Conservation (phyloP, 1,140 invertebrate genomes). For the Drosophila erecta region DNA sequence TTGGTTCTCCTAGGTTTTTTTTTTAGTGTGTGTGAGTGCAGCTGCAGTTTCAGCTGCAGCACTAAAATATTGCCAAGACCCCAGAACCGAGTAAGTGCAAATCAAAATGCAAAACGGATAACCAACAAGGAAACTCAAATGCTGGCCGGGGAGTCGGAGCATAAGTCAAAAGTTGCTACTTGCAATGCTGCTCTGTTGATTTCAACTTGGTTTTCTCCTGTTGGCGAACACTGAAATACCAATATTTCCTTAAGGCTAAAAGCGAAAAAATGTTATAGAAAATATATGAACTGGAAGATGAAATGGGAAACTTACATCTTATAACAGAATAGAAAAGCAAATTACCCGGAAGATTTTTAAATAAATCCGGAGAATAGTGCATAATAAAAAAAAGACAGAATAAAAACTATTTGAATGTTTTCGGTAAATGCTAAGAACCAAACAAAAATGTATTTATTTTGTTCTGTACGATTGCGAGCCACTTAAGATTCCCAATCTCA, state of each 20-base stretch:
- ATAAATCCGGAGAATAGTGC: too few species aligned
- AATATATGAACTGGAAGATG: background rate
- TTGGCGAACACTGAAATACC: background rate
- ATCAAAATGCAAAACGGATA: conserved; percentile 83
- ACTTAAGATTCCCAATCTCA: background rate
- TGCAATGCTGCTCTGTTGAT: conserved; percentile 33
- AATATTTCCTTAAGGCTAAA: background rate
- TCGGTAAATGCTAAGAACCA: too few species aligned
- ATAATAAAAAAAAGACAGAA: too few species aligned
- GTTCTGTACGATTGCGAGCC: background rate
- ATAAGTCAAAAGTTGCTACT: conserved; percentile 70
- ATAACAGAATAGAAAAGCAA: background rate
- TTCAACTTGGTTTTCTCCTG: background rate
- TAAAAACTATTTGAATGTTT: too few species aligned
- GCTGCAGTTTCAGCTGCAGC: conserved; percentile 24
- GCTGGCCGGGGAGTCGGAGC: conserved; percentile 52
- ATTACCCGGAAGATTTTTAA: too few species aligned
- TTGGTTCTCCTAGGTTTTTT: conserved; percentile 54
- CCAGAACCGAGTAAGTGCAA: conserved; percentile 50
- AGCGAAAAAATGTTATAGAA: background rate
- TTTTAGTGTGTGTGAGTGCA: conserved; percentile 31
- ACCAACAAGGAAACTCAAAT: conserved; percentile 70
- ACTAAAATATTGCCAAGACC: conserved; percentile 67
- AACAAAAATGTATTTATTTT: background rate
- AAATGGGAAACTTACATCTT: background rate